Percentiles rank a stretch among this genome's conserved stretches.
Evolutionary conservation across 1,140 invertebrate genomes (phyloP).

Genomic region (Drosophila parabipectinata): DNA sequence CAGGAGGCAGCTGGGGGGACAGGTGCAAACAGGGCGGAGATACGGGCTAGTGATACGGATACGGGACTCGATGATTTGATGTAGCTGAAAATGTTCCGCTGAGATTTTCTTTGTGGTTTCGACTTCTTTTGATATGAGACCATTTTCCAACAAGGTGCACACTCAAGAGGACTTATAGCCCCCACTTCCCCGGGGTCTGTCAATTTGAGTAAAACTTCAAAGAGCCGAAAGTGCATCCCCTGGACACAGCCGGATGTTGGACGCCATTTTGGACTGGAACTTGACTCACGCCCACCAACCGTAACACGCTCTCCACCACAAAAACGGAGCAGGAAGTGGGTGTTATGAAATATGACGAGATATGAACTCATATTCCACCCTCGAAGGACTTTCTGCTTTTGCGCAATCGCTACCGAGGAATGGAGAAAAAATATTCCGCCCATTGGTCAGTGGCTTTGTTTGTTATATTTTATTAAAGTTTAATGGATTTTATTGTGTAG

Average conservation of each 20-base stretch:
- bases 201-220: constrained; percentile 66
- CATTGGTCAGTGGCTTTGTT: neutral
- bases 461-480: neutral
- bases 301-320: constrained; percentile 1
- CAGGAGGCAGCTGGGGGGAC: constrained; percentile 9
- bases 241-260: neutral
- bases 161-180: constrained; percentile 10
- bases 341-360: constrained; percentile 76
- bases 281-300: constrained; percentile 48
- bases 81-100: constrained; percentile 59
- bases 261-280: constrained; percentile 53
- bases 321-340: constrained; percentile 13
- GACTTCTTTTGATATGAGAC: constrained; percentile 76
- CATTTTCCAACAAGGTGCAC: constrained; percentile 48
- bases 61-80: constrained; percentile 68
- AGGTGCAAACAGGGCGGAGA: constrained; percentile 60
- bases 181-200: constrained; percentile 21
- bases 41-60: constrained; percentile 47
- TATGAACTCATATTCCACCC: constrained; percentile 76
- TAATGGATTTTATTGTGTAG: neutral
- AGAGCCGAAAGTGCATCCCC: constrained; percentile 20
- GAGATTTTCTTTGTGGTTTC: constrained; percentile 82
- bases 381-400: constrained; percentile 11
- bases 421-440: neutral
- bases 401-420: constrained; percentile 58